phyloP scores from a whole-genome alignment of 1,140 invertebrate species.

The Leptinotarsa defecta region DNA sequence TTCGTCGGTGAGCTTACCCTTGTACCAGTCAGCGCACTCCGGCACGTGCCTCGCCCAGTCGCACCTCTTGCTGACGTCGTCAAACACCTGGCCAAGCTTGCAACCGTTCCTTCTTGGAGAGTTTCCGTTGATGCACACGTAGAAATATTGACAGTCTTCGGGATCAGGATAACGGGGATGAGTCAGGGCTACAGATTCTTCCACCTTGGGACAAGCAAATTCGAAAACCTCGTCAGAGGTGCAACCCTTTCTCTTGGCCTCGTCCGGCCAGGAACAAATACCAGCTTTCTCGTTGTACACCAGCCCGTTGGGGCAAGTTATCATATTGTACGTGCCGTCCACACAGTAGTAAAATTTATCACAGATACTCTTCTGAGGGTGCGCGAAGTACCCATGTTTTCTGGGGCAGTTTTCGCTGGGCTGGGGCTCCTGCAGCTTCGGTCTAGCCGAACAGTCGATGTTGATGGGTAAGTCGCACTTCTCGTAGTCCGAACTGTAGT shows the following conservation, averaged over 20 bases:
- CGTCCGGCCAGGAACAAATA: slow-evolving; percentile 90
- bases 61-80: slow-evolving; percentile 79
- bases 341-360: slow-evolving; percentile 92
- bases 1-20: slow-evolving; percentile 78
- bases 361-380: slow-evolving; percentile 78
- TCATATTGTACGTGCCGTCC: slow-evolving; percentile 86
- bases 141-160: slow-evolving; percentile 91
- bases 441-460: slow-evolving; percentile 78
- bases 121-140: slow-evolving; percentile 87
- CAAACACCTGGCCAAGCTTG: slow-evolving; percentile 88
- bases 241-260: slow-evolving; percentile 84
- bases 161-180: slow-evolving; percentile 86
- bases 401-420: slow-evolving; percentile 77
- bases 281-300: slow-evolving; percentile 88
- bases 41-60: slow-evolving; percentile 88
- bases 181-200: slow-evolving; percentile 70
- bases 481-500: slow-evolving; percentile 78
- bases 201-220: slow-evolving; percentile 82
- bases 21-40: slow-evolving; percentile 89
- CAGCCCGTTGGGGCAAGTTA: slow-evolving; percentile 83
- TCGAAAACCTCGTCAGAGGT: slow-evolving; percentile 82
- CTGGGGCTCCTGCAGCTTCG: slow-evolving; percentile 75
- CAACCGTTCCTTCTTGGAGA: slow-evolving; percentile 82
- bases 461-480: slow-evolving; percentile 88
- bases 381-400: slow-evolving; percentile 86